Conservation (phyloP, 1,140 invertebrate genomes). For the Diorhabda carinulata region DNA sequence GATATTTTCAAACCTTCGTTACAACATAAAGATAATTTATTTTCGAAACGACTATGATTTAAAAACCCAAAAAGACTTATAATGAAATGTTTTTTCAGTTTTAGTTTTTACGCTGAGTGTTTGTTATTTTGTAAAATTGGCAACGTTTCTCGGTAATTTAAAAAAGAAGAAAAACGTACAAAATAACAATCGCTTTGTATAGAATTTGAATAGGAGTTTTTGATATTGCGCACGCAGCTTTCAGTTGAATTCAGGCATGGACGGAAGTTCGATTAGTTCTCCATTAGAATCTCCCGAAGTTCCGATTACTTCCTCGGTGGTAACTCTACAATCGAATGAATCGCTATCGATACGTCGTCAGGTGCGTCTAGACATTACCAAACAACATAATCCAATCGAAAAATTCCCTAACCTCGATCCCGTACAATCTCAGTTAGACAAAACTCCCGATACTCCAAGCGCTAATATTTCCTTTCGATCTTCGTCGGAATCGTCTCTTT, state of each 20-base stretch:
- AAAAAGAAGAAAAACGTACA: too few relatives aligned
- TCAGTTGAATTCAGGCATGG: slow-evolving; percentile 45
- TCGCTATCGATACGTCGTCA: slow-evolving; percentile 55
- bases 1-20: too few relatives aligned
- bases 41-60: too few relatives aligned
- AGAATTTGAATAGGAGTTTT: slow-evolving; percentile 4
- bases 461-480: slow-evolving; percentile 39
- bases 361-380: slow-evolving; percentile 42
- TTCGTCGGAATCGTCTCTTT: slow-evolving; percentile 50
- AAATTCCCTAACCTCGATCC: background rate
- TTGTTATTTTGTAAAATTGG: too few relatives aligned
- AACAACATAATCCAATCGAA: slow-evolving; percentile 18
- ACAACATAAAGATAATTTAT: too few relatives aligned
- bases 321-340: slow-evolving; percentile 58
- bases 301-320: slow-evolving; percentile 58
- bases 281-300: slow-evolving; percentile 66
- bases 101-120: too few relatives aligned
- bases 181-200: background rate
- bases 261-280: slow-evolving; percentile 60
- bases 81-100: too few relatives aligned
- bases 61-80: too few relatives aligned
- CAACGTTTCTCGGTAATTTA: too few relatives aligned
- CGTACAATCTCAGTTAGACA: slow-evolving; percentile 4
- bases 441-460: slow-evolving; percentile 40
- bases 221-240: slow-evolving; percentile 40